phyloP scores from a whole-genome alignment of 2,888 invertebrate species.

The Xestia ashworthii region DNA sequence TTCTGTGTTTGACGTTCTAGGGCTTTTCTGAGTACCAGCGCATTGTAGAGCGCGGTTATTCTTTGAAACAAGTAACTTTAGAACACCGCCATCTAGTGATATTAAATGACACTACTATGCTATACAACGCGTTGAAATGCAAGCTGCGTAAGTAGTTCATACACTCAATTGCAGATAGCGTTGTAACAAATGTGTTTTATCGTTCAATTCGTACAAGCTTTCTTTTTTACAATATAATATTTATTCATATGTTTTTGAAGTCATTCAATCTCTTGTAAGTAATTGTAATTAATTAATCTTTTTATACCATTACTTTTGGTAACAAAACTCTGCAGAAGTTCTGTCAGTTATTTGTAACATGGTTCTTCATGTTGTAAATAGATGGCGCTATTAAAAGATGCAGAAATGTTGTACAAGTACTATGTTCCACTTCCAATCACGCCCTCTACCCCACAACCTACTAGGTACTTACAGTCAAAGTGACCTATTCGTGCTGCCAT shows the following conservation, averaged over 20 bases:
- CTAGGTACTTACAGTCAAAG: not conserved
- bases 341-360: not conserved
- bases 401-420: not conserved
- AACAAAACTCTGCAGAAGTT: not conserved
- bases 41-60: not conserved
- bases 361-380: not conserved
- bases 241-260: not conserved
- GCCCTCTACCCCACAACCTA: not conserved
- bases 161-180: not conserved
- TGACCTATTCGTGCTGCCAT: not conserved
- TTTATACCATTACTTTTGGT: not conserved
- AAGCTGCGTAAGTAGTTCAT: not conserved
- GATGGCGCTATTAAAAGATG: conserved; percentile 2
- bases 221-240: not conserved
- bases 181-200: not conserved
- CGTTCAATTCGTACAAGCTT: not conserved
- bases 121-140: fast-evolving
- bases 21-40: not conserved
- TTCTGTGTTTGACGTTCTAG: not conserved
- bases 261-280: not conserved
- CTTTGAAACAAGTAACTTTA: fast-evolving
- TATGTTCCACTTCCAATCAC: too few species aligned
- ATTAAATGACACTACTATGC: not conserved
- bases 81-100: conserved; percentile 20
- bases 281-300: not conserved